phyloP scores from a whole-genome alignment of 2,888 invertebrate genomes.

The Ophion costatus region DNA sequence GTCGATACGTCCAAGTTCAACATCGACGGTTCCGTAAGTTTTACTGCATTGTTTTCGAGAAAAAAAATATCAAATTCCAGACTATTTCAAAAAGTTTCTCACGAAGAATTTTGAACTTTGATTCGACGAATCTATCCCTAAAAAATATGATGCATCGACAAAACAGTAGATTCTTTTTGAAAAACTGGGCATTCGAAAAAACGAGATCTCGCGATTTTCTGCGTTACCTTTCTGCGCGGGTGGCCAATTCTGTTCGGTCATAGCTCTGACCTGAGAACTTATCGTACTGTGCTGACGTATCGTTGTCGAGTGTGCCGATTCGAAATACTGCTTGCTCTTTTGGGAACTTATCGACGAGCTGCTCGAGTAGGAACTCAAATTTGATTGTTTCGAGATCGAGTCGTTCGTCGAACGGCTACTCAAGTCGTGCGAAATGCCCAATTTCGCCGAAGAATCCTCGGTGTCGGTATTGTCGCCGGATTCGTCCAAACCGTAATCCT shows the following conservation, averaged over 20 bases:
- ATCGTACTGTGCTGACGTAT: constrained; percentile 82
- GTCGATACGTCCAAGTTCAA: too few relatives aligned
- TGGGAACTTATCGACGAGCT: constrained; percentile 81
- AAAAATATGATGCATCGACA: neutral
- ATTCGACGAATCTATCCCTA: neutral
- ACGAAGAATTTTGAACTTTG: neutral
- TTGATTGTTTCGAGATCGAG: constrained; percentile 82
- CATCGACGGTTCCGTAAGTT: too few relatives aligned
- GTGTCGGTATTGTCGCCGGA: constrained; percentile 88
- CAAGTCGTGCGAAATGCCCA: constrained; percentile 76
- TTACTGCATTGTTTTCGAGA: too few relatives aligned
- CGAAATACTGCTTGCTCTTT: constrained; percentile 79
- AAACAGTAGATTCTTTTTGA: neutral
- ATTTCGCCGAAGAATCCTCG: constrained; percentile 83
- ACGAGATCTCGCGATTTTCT: neutral
- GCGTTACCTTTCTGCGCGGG: constrained; percentile 78
- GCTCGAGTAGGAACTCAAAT: constrained; percentile 81
- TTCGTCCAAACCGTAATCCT: constrained; percentile 92
- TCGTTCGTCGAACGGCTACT: constrained; percentile 82
- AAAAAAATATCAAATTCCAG: too few relatives aligned
- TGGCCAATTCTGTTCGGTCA: constrained; percentile 82
- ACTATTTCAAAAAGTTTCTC: neutral
- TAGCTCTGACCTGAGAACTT: constrained; percentile 81
- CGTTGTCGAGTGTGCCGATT: constrained; percentile 78
- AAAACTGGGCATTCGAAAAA: neutral